Percentiles rank a stretch among this genome's conserved stretches.
Conservation (phyloP, 2,113 vertebrate species). For the Psammodynastes pulverulentus region DNA sequence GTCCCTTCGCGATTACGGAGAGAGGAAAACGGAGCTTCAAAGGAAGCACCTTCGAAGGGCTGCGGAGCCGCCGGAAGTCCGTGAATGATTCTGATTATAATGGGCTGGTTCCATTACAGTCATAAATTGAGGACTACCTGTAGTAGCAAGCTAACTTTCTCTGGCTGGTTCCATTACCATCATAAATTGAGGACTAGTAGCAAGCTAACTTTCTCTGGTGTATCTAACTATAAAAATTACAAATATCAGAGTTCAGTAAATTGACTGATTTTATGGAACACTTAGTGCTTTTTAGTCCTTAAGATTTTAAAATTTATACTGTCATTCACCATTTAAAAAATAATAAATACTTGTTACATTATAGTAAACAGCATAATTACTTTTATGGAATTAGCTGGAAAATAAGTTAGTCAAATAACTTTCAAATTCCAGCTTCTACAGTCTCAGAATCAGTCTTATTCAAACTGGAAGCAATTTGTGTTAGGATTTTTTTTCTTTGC, state of each 20-base stretch:
- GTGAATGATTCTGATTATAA: too few relatives aligned
- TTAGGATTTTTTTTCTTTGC: not conserved
- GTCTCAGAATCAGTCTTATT: not conserved
- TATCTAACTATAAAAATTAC: slow-evolving; percentile 70
- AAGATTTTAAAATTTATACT: too few relatives aligned
- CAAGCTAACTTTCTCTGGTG: too few relatives aligned
- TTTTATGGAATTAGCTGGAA: slow-evolving; percentile 81
- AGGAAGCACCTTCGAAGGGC: too few relatives aligned
- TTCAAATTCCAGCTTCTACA: not conserved
- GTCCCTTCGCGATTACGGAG: too few relatives aligned
- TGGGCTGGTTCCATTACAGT: too few relatives aligned
- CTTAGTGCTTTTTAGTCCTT: slow-evolving; percentile 62
- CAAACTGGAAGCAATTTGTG: not conserved
- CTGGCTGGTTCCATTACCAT: too few relatives aligned
- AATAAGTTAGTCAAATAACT: slow-evolving; percentile 87
- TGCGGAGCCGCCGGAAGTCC: too few relatives aligned
- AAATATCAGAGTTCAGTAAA: slow-evolving; percentile 95
- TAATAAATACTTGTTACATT: slow-evolving; percentile 75
- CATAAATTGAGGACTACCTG: too few relatives aligned
- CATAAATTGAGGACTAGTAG: too few relatives aligned
- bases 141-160: too few relatives aligned
- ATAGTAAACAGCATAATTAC: slow-evolving; percentile 93
- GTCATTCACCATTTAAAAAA: not conserved
- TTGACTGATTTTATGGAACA: slow-evolving; percentile 97
- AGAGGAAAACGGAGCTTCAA: too few relatives aligned